Evolutionary conservation across 2,797 vertebrate genomes (phyloP), one percentile per base, ranked within the genome.

Genomic region (Coregonus suidteri): DNA sequence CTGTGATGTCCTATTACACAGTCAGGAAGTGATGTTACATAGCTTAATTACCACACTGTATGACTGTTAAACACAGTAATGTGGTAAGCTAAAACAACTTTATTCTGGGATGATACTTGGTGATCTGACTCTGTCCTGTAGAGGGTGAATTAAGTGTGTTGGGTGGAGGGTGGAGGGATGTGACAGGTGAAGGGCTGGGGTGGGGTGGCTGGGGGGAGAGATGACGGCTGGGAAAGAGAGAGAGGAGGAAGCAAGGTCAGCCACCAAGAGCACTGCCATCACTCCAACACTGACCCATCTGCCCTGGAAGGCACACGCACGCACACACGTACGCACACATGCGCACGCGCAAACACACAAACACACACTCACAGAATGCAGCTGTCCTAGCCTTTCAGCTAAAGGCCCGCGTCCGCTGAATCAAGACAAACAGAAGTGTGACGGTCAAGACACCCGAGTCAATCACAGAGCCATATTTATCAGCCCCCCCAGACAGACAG

Each of bases 201-300:
- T 52, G 14, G 47, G 65, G 2, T 18, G 3, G 66, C 30, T 31
- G 66, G 9, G 34, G 25, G 70, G 70, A 69, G 31, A 25, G 68
- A 80, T 66, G 72, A 77, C 71, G 77, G 81, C 68, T 78, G 82
- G 20, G 47, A 80, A 6, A 20, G n/a, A 20, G 59, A n/a, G 15
- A 73, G 62, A 52, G 25, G 64, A 31, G 79, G 79, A 83, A 83
- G 79, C 74, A 47, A 79, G 87, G 85, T 87, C 86, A 83, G 34
- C 64, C 79, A 85, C 89, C 84, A 88, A 88, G 88, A 86, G 76
- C 85, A 75, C 74, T 84, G 73, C 87, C 85, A 88, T 92, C 89
- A 90, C 85, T 90, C 84, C 74, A 79, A 73, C 18, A n/a, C 20
- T 87, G 87, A 89, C 86, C 86, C 65, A 37, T 62, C 71, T 87